A percentile compares a stretch with the other conserved stretches of the same genome.
These are phyloP conservation scores for Rhynchomys soricoides DNA, from an alignment of 2,113 vertebrate genomes.

Conservation along the genomic window DNA sequence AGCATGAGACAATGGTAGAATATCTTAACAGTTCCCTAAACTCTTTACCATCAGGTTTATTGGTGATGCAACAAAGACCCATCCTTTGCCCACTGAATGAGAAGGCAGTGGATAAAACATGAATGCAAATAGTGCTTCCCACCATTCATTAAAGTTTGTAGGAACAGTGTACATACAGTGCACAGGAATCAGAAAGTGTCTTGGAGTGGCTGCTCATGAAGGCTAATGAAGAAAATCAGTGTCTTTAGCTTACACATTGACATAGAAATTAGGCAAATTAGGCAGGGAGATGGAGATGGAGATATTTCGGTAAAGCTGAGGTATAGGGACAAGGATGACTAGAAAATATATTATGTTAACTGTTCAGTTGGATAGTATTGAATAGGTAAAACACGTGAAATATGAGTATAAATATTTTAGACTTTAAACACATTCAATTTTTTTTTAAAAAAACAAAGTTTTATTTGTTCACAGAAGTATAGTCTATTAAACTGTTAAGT, in stretches of 20 bases:
- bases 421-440: neutral
- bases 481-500: neutral
- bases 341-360: neutral
- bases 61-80: neutral
- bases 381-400: neutral
- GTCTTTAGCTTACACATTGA: constrained; percentile 1
- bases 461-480: neutral
- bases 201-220: neutral
- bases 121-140: neutral
- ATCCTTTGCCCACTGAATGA: neutral
- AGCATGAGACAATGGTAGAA: neutral
- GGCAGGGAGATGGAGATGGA: neutral
- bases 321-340: neutral
- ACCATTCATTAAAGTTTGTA: neutral
- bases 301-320: neutral
- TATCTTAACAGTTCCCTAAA: neutral
- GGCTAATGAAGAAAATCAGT: neutral
- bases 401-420: constrained; percentile 1
- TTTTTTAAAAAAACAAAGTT: neutral
- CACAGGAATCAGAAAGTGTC: neutral
- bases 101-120: neutral
- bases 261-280: neutral
- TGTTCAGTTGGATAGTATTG: neutral
- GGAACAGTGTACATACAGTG: neutral
- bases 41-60: neutral